Evolutionary conservation across 1,140 invertebrate species (phyloP).

Genomic region (Thaumetopoea pityocampa): DNA sequence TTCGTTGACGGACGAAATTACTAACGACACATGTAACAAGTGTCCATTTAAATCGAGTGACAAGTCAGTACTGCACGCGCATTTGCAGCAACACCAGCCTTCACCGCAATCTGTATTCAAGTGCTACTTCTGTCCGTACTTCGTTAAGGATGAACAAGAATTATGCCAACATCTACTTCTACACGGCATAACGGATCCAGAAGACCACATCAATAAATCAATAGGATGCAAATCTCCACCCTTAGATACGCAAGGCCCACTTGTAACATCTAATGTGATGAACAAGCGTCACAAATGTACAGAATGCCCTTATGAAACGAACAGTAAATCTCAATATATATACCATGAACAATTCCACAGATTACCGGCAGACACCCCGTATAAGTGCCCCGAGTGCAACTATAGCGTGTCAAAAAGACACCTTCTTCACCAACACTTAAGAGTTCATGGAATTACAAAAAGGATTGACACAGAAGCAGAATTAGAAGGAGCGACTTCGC

Average conservation of each 20-base stretch:
- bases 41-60: slow-evolving; percentile 86
- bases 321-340: slow-evolving; percentile 89
- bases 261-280: slow-evolving; percentile 16
- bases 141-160: slow-evolving; percentile 78
- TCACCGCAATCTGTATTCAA: slow-evolving; percentile 84
- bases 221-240: slow-evolving; percentile 55
- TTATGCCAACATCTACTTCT: slow-evolving; percentile 64
- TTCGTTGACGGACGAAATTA: slow-evolving; percentile 45
- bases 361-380: slow-evolving; percentile 80
- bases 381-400: slow-evolving; percentile 87
- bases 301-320: slow-evolving; percentile 87
- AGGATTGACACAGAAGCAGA: slow-evolving; percentile 53
- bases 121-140: slow-evolving; percentile 88
- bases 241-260: slow-evolving; percentile 28
- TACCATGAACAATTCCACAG: slow-evolving; percentile 92
- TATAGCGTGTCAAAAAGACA: slow-evolving; percentile 90
- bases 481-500: slow-evolving; percentile 30
- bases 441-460: slow-evolving; percentile 82
- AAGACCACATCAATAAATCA: slow-evolving; percentile 65
- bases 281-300: slow-evolving; percentile 82
- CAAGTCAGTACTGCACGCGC: slow-evolving; percentile 80
- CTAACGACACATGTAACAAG: slow-evolving; percentile 77
- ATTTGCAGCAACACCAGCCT: slow-evolving; percentile 84
- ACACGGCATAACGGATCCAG: slow-evolving; percentile 65
- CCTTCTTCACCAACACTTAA: slow-evolving; percentile 85